Conservation (phyloP, 1,140 invertebrate genomes). For the Orchesella cincta region DNA sequence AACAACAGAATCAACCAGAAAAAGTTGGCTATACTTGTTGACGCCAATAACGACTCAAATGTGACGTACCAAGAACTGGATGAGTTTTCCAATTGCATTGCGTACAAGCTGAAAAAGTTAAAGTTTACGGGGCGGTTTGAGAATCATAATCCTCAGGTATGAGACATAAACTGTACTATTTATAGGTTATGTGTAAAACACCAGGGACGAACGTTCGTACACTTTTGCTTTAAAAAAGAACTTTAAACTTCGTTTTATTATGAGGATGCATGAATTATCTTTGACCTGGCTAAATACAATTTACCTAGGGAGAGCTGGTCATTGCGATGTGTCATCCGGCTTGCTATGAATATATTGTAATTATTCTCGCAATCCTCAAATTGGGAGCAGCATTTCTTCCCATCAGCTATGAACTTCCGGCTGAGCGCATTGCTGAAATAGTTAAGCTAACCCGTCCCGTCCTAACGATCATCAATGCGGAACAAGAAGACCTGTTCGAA, state of each 20-base stretch:
- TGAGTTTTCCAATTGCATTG: not conserved
- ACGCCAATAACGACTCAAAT: not conserved
- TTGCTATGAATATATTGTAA: constrained; percentile 29
- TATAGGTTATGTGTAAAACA: too few relatives aligned
- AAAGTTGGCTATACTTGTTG: not conserved
- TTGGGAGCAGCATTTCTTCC: constrained; percentile 78
- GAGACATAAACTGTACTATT: too few relatives aligned
- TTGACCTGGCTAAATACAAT: too few relatives aligned
- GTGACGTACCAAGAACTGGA: constrained; percentile 1
- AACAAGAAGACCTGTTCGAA: not conserved
- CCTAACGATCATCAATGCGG: not conserved
- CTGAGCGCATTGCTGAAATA: not conserved
- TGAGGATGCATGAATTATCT: too few relatives aligned
- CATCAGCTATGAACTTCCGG: constrained; percentile 54
- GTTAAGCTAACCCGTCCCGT: not conserved
- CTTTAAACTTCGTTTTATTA: too few relatives aligned
- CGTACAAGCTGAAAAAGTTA: not conserved
- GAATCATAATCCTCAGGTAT: not conserved
- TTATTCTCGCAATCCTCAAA: constrained; percentile 66
- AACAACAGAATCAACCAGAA: not conserved
- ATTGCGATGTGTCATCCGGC: constrained; percentile 34
- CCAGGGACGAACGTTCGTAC: too few relatives aligned
- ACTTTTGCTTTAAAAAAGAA: too few relatives aligned
- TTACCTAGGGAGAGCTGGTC: constrained; percentile 28
- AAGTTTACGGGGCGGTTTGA: not conserved